These are phyloP conservation scores for Gallinago solitaria DNA, from an alignment of 2,797 vertebrate species.

Conservation along the genomic window DNA sequence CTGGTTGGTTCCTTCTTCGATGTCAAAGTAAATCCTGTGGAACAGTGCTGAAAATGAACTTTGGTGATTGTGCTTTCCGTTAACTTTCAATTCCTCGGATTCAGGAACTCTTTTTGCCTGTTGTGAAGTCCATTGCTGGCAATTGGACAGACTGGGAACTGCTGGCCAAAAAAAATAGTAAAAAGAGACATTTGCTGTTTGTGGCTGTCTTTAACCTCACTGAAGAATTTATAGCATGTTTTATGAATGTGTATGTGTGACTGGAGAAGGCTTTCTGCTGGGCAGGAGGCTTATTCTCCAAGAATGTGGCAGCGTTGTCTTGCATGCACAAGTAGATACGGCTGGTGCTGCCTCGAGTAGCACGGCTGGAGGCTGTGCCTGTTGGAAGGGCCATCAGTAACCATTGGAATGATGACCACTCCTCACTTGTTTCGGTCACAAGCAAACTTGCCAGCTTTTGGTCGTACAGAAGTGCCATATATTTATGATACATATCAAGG, in stretches of 20 bases:
- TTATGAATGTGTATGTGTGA: conserved; percentile 44
- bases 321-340: not conserved
- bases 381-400: not conserved
- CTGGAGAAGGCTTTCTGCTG: conserved; percentile 51
- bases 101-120: conserved; percentile 21
- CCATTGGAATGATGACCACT: conserved; percentile 27
- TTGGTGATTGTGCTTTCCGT: conserved; percentile 35
- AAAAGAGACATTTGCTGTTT: conserved; percentile 21
- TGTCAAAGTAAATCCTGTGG: conserved; percentile 26
- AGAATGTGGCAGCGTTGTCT: conserved; percentile 27
- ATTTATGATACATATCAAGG: conserved; percentile 60
- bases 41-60: not conserved
- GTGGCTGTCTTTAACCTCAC: not conserved
- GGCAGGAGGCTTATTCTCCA: conserved; percentile 14
- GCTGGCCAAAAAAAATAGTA: conserved; percentile 26
- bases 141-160: conserved; percentile 53
- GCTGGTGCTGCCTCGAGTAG: not conserved
- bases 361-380: not conserved
- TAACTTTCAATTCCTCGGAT: not conserved
- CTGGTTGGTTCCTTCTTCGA: conserved; percentile 37
- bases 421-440: not conserved
- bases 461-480: conserved; percentile 64
- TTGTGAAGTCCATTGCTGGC: conserved; percentile 57
- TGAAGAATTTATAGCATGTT: conserved; percentile 48
- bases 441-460: conserved; percentile 40